A percentile compares a stretch with the other conserved stretches of the same genome.
Conservation (phyloP, 2,888 invertebrate species). For the Torymus auratus region DNA sequence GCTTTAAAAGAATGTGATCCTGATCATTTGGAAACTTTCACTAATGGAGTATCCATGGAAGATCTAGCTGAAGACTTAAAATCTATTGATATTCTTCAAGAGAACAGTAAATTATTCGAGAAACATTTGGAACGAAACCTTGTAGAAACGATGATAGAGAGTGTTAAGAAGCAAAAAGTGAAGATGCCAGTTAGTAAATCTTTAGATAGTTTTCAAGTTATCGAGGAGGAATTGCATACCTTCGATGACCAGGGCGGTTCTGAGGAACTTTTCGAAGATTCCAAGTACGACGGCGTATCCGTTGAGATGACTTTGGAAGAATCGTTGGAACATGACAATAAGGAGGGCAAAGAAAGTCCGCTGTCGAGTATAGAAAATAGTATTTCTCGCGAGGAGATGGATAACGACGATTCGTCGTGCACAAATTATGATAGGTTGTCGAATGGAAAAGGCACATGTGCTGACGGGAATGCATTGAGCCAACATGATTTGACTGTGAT, state of each 20-base stretch:
- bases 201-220: conserved; percentile 70
- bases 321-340: conserved; percentile 61
- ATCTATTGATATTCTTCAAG: conserved; percentile 20
- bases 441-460: conserved; percentile 11
- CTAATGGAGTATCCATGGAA: conserved; percentile 9
- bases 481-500: conserved; percentile 45
- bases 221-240: conserved; percentile 74
- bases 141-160: conserved; percentile 71
- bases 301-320: conserved; percentile 64
- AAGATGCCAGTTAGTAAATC: conserved; percentile 74
- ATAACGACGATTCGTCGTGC: conserved; percentile 31
- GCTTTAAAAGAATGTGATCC: conserved; percentile 66
- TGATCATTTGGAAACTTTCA: conserved; percentile 35
- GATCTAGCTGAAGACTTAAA: background rate
- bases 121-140: conserved; percentile 73
- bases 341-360: conserved; percentile 41
- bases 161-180: conserved; percentile 67
- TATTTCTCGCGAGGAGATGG: conserved; percentile 30
- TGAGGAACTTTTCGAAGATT: conserved; percentile 72
- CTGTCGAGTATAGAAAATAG: conserved; percentile 49
- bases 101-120: conserved; percentile 66
- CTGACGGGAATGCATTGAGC: conserved; percentile 52
- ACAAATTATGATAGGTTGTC: conserved; percentile 26
- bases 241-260: conserved; percentile 76
- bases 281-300: conserved; percentile 67